Base-by-base conservation (phyloP, 2,113 vertebrate species). In the Nothobranchius kuhntae region DNA sequence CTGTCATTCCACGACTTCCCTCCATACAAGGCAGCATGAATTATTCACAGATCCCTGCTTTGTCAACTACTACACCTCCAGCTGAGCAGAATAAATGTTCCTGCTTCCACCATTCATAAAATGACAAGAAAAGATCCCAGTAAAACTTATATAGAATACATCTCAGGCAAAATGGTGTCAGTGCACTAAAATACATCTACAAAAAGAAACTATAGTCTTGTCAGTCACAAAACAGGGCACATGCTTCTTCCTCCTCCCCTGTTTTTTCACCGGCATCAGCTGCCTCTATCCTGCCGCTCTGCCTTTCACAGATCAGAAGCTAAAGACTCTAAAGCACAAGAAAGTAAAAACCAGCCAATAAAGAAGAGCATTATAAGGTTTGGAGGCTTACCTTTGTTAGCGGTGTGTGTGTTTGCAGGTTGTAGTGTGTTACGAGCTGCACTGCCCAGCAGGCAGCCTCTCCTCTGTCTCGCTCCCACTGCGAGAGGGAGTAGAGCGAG, bases 401-500 rank as follows among this genome's bases (percentile, higher is more conserved):
- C 21, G 13, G 54, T 48, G 67, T 67, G 40, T 62, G 53, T 52
- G 72, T 68, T 21, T 65, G 58, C 26, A 15, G 52, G 42, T 11
- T 65, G 15, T 70, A 57, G 57, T 36, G 40, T 65, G 68, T 53
- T 53, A 21, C 24, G 50, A 69, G 71, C 77, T 82, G 70, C 8
- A 63, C 38, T 52, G 75, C 72, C 10, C 85, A 76, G 85, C 73
- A 59, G 77, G 85, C 77, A 81, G 81, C 77, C 78, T 78, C 75
- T 86, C 84, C 75, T 86, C 75, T 26, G 75, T 84, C 83, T 79
- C 71, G 42, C 78, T 87, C 81, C 81, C 68, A 75, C 86, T 77
- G 88, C 4, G 82, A 80, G 84, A 73, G 68, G 72, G 68, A 81
- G 72, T 77, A 79, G 76, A 68, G 63, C 68, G 79, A 55, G 59